Evolutionary conservation across 37 sponge, comb jelly and placozoan species (phyloP).

Genomic region (Cladorhizidae sp.): DNA sequence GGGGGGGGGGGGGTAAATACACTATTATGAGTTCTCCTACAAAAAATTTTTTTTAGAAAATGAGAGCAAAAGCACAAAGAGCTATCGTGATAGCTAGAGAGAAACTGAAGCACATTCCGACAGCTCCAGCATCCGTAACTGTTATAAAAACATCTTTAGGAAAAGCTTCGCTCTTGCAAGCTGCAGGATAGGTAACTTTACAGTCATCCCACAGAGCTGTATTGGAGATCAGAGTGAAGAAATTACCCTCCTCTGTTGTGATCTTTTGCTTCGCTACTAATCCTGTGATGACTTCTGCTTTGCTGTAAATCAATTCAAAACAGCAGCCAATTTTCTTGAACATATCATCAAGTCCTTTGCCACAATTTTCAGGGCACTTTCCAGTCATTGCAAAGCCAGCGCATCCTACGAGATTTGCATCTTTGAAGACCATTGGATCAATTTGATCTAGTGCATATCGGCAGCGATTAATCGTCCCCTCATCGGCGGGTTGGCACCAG

Average conservation of each 20-base stretch:
- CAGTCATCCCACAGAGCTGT: not conserved
- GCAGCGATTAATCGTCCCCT: not conserved
- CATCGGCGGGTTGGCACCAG: conserved; percentile 2
- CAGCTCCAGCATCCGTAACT: not conserved
- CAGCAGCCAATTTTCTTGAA: not conserved
- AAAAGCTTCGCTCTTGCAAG: not conserved
- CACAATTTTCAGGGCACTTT: conserved; percentile 8
- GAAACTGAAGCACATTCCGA: not conserved
- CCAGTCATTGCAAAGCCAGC: no score
- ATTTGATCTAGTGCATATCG: not conserved
- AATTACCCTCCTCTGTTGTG: no score
- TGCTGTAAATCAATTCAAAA: conserved; percentile 1
- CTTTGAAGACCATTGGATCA: not conserved
- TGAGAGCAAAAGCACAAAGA: no score
- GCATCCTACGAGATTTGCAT: not conserved
- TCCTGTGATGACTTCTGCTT: not conserved
- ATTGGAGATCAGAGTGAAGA: not conserved
- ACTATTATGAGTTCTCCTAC: no score
- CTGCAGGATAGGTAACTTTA: not conserved
- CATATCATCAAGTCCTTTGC: not conserved
- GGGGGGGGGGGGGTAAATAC: no score
- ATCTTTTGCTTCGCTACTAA: no score
- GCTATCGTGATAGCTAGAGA: not conserved
- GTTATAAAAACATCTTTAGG: not conserved
- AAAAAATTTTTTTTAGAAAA: no score